Percentiles rank a stretch among this genome's conserved stretches.
phyloP scores from a whole-genome alignment of 2,113 vertebrate genomes.

The Globicephala melas region DNA sequence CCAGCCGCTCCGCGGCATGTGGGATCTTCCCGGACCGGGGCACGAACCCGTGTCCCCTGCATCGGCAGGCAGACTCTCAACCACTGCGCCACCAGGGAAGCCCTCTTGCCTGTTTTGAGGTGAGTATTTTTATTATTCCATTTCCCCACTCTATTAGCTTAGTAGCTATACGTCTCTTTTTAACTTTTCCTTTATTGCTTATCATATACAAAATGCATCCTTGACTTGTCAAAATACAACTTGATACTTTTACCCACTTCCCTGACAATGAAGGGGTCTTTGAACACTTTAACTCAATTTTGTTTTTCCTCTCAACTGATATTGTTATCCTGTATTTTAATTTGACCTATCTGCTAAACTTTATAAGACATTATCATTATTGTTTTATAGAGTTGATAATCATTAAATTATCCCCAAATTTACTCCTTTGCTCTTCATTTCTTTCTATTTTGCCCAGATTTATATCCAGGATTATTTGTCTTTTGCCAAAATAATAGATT shows the following conservation, averaged over 20 bases:
- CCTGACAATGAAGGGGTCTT: background rate
- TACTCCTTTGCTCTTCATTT: background rate
- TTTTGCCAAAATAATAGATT: background rate
- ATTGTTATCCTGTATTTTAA: background rate
- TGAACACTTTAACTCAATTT: slow-evolving; percentile 4
- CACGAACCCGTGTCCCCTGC: too few relatives aligned
- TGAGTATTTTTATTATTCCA: background rate
- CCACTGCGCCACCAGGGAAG: too few relatives aligned
- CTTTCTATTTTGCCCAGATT: background rate
- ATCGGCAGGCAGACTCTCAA: too few relatives aligned
- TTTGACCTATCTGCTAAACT: background rate
- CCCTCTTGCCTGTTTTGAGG: background rate
- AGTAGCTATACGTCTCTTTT: background rate
- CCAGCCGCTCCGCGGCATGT: too few relatives aligned
- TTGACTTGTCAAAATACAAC: background rate
- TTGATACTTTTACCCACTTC: background rate
- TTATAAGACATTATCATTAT: background rate
- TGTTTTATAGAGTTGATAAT: background rate
- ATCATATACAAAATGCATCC: background rate
- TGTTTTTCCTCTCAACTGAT: background rate
- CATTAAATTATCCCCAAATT: background rate
- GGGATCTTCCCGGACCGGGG: too few relatives aligned
- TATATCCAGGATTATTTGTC: slow-evolving; percentile 7
- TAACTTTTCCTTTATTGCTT: background rate
- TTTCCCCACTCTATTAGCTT: background rate